These are phyloP conservation scores for Coregonus suidteri DNA, from an alignment of 2,797 vertebrate species.

Conservation along the genomic window DNA sequence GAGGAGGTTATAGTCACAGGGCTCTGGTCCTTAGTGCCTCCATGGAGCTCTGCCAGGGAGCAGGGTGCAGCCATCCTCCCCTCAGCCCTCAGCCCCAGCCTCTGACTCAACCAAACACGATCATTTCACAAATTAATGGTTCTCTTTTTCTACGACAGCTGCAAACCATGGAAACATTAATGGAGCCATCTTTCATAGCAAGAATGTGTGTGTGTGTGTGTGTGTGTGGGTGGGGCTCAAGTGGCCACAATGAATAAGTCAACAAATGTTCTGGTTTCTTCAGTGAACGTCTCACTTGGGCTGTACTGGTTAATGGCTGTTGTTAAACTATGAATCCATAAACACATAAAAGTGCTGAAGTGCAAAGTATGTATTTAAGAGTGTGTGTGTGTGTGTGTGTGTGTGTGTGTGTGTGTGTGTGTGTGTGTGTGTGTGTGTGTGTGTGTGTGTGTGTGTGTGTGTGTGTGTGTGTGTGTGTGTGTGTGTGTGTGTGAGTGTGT, in stretches of 20 bases:
- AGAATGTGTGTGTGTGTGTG: slow-evolving; percentile 18
- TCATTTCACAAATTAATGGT: slow-evolving; percentile 55
- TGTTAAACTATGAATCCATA: slow-evolving; percentile 31
- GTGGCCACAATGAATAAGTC: not conserved
- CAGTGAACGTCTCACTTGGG: slow-evolving; percentile 29
- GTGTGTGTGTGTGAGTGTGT: not conserved
- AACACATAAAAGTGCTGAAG: not conserved
- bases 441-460: not conserved
- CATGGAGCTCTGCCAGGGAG: slow-evolving; percentile 10
- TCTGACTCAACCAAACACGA: slow-evolving; percentile 44
- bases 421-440: slow-evolving; percentile 14
- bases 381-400: no score
- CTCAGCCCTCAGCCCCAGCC: slow-evolving; percentile 12
- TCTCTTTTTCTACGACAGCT: slow-evolving; percentile 53
- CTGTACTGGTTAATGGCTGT: slow-evolving; percentile 44
- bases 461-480: slow-evolving; percentile 6
- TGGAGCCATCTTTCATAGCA: slow-evolving; percentile 1
- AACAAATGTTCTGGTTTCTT: not conserved
- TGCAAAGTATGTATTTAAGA: slow-evolving; percentile 19
- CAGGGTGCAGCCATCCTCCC: not conserved
- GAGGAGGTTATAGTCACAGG: not conserved
- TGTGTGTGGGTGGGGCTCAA: not conserved
- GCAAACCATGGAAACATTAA: slow-evolving; percentile 53
- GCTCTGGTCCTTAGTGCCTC: not conserved
- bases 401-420: no score